These are phyloP conservation scores for Rhombomys opimus DNA, from an alignment of 2,113 vertebrate genomes.

Conservation along the genomic window DNA sequence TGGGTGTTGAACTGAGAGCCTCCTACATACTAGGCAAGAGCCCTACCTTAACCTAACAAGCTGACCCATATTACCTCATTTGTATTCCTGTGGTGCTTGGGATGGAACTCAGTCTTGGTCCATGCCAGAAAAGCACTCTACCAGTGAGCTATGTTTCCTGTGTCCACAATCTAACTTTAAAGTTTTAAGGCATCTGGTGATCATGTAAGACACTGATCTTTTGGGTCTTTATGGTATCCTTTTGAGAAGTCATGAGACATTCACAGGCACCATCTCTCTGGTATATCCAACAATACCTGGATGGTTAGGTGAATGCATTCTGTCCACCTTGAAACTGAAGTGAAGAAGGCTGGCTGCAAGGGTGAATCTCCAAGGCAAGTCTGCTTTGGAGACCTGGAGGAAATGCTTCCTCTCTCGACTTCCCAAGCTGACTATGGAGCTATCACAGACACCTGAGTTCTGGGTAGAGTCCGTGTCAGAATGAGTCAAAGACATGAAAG, in stretches of 20 bases:
- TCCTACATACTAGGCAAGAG: not conserved
- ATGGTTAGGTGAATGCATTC: not conserved
- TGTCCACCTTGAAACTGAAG: not conserved
- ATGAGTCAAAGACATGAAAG: slow-evolving; percentile 52
- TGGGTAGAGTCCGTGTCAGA: slow-evolving; percentile 34
- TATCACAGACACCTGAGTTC: slow-evolving; percentile 15
- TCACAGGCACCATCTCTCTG: not conserved
- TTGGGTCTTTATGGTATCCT: not conserved
- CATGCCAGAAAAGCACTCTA: not conserved
- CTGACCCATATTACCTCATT: not conserved
- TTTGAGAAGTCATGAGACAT: not conserved
- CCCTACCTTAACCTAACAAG: not conserved
- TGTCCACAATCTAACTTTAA: not conserved
- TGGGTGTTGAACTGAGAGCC: not conserved
- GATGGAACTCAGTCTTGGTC: not conserved
- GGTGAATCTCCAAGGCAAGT: not conserved
- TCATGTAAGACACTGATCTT: not conserved
- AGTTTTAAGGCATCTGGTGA: not conserved
- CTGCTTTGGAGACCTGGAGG: not conserved
- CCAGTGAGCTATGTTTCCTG: no score
- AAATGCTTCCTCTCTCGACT: not conserved
- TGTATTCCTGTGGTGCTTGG: not conserved
- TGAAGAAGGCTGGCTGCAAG: not conserved
- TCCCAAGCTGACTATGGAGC: slow-evolving; percentile 6
- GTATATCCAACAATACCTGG: not conserved